Evolutionary conservation across 2,113 vertebrate species (phyloP).

Genomic region (Tapirus terrestris): DNA sequence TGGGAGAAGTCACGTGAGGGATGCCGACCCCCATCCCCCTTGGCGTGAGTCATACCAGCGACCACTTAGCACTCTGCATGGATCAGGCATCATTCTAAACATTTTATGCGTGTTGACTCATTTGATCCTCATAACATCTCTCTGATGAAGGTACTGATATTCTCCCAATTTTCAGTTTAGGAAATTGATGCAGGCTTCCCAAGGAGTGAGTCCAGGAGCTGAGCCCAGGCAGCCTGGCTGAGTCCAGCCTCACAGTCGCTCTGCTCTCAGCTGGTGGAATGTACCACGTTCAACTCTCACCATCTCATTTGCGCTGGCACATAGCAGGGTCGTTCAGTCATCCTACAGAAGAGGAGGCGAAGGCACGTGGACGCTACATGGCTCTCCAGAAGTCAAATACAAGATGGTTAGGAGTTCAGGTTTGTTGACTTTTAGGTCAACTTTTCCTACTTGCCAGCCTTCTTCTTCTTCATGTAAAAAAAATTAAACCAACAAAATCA

Average conservation of each 20-base stretch:
- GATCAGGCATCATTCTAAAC: background rate
- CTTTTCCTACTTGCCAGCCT: background rate
- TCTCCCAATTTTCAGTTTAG: background rate
- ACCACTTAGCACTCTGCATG: background rate
- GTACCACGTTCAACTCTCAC: rapidly evolving
- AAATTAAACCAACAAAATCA: background rate
- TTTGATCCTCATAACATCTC: background rate
- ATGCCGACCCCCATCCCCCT: rapidly evolving
- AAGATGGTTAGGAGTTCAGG: background rate
- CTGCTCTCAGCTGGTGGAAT: rapidly evolving
- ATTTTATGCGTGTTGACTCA: background rate
- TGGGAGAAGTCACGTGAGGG: background rate
- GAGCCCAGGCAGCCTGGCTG: background rate
- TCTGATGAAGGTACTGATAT: background rate
- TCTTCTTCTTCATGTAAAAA: background rate
- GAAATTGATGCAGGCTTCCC: background rate
- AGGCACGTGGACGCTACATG: background rate
- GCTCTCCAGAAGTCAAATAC: background rate
- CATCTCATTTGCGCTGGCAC: rapidly evolving
- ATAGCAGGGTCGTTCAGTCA: background rate
- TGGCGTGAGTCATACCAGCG: background rate
- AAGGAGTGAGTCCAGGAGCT: background rate
- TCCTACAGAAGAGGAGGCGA: background rate
- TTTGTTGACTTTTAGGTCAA: background rate
- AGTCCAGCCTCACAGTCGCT: background rate